A percentile compares a stretch with the other conserved stretches of the same genome.
Evolutionary conservation across 2,888 invertebrate species (phyloP).

Genomic region (Phytoseiulus persimilis): DNA sequence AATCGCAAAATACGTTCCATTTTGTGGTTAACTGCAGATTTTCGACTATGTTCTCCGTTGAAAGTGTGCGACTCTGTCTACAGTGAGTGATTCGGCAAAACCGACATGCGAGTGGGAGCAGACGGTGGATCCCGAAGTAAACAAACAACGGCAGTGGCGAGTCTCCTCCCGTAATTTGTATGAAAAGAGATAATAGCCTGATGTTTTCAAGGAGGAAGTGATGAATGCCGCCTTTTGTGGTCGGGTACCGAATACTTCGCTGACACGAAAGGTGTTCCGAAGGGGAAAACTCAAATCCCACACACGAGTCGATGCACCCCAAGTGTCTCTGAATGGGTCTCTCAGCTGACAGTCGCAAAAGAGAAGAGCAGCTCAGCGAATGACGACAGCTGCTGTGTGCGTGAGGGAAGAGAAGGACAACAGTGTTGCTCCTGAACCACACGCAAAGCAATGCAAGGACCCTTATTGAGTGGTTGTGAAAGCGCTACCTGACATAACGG

Average conservation of each 20-base stretch:
- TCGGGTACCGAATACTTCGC: no score
- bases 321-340: background rate
- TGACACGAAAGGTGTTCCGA: background rate
- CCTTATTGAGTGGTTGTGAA: background rate
- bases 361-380: background rate
- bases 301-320: background rate
- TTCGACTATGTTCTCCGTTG: background rate
- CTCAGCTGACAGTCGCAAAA: background rate
- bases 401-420: slow-evolving; percentile 5
- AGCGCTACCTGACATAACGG: background rate
- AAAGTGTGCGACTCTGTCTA: slow-evolving; percentile 7
- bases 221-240: no score
- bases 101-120: background rate
- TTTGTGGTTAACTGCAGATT: background rate
- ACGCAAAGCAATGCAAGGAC: background rate
- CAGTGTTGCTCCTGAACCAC: background rate
- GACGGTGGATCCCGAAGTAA: background rate
- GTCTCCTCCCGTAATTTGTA: background rate
- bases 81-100: slow-evolving; percentile 38
- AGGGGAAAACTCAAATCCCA: background rate
- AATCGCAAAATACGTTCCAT: slow-evolving; percentile 25
- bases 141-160: background rate
- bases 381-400: background rate
- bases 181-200: no score
- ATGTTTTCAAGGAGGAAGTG: no score